Conservation (phyloP, 30 jellyfish, hydroid and myxozoan genomes). For the Sanderia malayensis region DNA sequence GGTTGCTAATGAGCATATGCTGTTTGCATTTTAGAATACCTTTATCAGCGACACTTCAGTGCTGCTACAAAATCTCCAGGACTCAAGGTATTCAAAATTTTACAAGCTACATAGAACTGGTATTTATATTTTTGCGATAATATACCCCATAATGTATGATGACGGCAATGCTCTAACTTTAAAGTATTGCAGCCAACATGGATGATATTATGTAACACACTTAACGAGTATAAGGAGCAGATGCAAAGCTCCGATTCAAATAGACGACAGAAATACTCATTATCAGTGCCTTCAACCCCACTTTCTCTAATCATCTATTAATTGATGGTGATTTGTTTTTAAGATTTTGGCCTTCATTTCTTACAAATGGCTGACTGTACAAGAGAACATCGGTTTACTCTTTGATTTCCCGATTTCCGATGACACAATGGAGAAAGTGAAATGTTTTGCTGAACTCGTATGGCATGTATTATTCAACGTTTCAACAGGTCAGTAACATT, state of each 20-base stretch:
- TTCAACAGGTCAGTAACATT: constrained; percentile 41
- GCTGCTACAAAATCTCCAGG: constrained; percentile 73
- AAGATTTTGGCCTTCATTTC: constrained; percentile 79
- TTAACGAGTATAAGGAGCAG: too few species aligned
- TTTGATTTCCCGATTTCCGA: constrained; percentile 44
- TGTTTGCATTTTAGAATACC: constrained; percentile 40
- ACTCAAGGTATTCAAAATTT: constrained; percentile 49
- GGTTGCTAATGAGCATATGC: too few species aligned
- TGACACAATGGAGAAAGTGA: constrained; percentile 41
- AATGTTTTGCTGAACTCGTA: constrained; percentile 79
- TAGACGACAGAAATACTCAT: too few species aligned
- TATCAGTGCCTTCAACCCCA: too few species aligned
- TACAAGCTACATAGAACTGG: too few species aligned
- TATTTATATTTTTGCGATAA: too few species aligned
- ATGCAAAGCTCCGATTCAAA: too few species aligned
- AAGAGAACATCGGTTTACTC: constrained; percentile 45
- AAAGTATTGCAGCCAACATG: too few species aligned
- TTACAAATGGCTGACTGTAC: constrained; percentile 68
- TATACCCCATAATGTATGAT: too few species aligned
- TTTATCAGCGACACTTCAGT: constrained; percentile 60
- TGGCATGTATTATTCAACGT: constrained; percentile 82
- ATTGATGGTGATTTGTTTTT: background rate
- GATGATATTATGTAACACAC: too few species aligned
- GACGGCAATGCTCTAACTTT: too few species aligned
- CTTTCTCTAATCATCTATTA: too few species aligned